Conservation (phyloP, 2,113 vertebrate genomes). For the Hippoglossus stenolepis region DNA sequence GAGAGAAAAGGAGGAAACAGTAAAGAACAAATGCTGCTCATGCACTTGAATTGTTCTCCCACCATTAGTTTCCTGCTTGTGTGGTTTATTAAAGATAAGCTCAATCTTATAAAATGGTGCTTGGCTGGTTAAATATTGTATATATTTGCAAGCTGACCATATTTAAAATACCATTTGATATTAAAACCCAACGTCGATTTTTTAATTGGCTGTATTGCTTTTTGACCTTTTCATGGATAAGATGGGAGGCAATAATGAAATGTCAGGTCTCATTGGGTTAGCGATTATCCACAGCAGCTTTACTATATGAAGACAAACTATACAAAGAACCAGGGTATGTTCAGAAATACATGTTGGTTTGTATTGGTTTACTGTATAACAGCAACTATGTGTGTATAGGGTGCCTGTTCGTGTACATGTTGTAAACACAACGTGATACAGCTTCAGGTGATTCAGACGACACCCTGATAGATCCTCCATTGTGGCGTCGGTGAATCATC, state of each 20-base stretch:
- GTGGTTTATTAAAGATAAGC: background rate
- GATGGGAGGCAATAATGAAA: conserved; percentile 12
- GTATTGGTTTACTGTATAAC: background rate
- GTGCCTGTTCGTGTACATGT: background rate
- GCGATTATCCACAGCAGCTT: background rate
- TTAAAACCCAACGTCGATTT: background rate
- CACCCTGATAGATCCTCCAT: background rate
- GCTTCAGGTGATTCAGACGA: background rate
- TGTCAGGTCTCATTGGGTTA: conserved; percentile 4
- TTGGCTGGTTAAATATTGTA: background rate
- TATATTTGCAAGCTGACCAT: background rate
- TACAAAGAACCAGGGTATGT: too few species aligned
- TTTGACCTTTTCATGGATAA: conserved; percentile 12
- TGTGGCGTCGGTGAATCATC: background rate
- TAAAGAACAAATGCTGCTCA: background rate
- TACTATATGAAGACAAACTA: too few species aligned
- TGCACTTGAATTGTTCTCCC: background rate
- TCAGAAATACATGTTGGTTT: too few species aligned
- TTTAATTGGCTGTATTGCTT: background rate
- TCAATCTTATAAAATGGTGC: too few species aligned
- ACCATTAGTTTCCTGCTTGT: background rate
- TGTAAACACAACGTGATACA: background rate
- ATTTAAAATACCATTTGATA: background rate
- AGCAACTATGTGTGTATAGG: background rate
- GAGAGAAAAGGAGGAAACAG: background rate